These are phyloP conservation scores for Euclidia mi DNA, from an alignment of 2,888 invertebrate species.

Conservation along the genomic window DNA sequence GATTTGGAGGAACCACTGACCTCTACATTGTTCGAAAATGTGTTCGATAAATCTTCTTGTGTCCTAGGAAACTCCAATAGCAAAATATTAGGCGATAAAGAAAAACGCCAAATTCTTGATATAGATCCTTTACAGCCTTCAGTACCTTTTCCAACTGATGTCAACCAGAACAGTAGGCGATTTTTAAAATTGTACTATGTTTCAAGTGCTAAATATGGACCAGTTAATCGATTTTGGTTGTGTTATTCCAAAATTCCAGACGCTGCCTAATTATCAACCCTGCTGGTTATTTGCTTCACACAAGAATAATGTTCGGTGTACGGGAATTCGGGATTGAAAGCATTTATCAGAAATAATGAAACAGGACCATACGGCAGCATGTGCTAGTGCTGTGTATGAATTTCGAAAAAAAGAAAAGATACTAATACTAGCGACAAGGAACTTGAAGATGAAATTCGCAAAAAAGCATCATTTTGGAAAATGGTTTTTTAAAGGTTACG, in stretches of 20 bases:
- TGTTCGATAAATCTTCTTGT: too few relatives aligned
- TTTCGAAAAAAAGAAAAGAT: constrained; percentile 9
- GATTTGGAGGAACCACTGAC: too few relatives aligned
- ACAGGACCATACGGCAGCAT: constrained; percentile 26
- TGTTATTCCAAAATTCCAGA: constrained; percentile 17
- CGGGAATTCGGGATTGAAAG: constrained; percentile 23
- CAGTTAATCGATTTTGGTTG: constrained; percentile 10
- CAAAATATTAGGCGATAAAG: too few relatives aligned
- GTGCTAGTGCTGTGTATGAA: constrained; percentile 30
- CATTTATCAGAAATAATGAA: constrained; percentile 35
- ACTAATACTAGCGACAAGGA: constrained; percentile 17
- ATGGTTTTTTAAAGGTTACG: constrained; percentile 24
- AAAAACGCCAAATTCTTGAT: too few relatives aligned
- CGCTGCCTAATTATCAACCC: constrained; percentile 18
- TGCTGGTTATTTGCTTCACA: constrained; percentile 28
- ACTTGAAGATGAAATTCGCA: constrained; percentile 36
- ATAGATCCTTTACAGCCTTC: too few relatives aligned
- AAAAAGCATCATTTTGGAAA: constrained; percentile 34
- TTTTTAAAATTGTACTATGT: too few relatives aligned
- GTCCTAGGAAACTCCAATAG: too few relatives aligned
- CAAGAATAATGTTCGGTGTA: constrained; percentile 21
- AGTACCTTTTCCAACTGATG: too few relatives aligned
- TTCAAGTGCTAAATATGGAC: neutral
- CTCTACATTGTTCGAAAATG: too few relatives aligned
- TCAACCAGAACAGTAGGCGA: too few relatives aligned